Evolutionary conservation across 2,888 invertebrate genomes (phyloP).

Genomic region (Augiades crinisus): DNA sequence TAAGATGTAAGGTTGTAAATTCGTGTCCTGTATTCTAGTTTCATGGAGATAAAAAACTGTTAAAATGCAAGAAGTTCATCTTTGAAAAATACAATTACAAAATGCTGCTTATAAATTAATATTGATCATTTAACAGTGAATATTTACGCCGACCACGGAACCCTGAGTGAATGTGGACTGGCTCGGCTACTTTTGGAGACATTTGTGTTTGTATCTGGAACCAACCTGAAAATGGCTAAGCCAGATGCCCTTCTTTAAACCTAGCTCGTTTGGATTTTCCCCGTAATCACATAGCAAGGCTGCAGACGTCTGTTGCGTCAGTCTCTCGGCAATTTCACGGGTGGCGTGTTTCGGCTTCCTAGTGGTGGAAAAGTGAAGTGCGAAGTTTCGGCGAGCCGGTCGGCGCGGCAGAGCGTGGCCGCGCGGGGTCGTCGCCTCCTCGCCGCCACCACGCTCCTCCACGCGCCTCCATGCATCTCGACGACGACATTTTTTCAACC

Average conservation of each 20-base stretch:
- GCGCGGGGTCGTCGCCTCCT: constrained; percentile 66
- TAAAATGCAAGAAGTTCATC: too few relatives aligned
- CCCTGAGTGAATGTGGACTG: too few relatives aligned
- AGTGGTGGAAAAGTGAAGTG: constrained; percentile 76
- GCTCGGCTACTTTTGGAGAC: too few relatives aligned
- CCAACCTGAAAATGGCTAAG: too few relatives aligned
- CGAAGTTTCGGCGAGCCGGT: constrained; percentile 73
- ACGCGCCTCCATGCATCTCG: constrained; percentile 34
- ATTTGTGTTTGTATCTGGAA: too few relatives aligned
- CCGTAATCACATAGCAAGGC: constrained; percentile 1
- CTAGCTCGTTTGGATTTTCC: neutral
- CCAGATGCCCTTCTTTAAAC: neutral
- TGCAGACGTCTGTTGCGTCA: constrained; percentile 53
- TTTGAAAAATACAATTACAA: too few relatives aligned
- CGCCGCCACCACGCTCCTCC: constrained; percentile 39
- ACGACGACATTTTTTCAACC: constrained; percentile 28
- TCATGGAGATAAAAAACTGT: too few relatives aligned
- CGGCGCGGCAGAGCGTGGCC: constrained; percentile 54
- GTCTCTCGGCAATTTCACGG: constrained; percentile 76
- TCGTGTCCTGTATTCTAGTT: too few relatives aligned
- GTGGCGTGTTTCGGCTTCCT: constrained; percentile 65
- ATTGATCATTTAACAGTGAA: too few relatives aligned
- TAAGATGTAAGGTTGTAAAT: too few relatives aligned
- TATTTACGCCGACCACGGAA: too few relatives aligned
- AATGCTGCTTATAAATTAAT: too few relatives aligned